Conservation (phyloP, 1,140 invertebrate genomes). For the Heterodera carotae region DNA sequence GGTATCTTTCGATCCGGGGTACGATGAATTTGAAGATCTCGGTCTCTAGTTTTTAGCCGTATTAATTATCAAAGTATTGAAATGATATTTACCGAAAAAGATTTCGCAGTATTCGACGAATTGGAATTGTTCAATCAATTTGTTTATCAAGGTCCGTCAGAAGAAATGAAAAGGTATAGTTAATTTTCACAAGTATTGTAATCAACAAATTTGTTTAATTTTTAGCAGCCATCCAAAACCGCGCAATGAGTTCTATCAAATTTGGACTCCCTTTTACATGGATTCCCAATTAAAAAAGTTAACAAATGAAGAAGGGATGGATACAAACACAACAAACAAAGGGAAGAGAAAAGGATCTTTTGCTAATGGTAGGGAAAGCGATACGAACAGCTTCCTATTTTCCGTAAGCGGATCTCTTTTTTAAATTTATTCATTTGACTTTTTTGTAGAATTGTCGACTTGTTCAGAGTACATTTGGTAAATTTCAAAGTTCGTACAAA, state of each 20-base stretch:
- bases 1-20: too few relatives aligned
- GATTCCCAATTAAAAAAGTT: constrained; percentile 25
- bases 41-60: too few relatives aligned
- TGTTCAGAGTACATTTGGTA: not conserved
- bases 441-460: constrained; percentile 18
- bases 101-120: constrained; percentile 34
- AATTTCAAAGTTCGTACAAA: not conserved
- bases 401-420: not conserved
- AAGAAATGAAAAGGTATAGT: constrained; percentile 12
- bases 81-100: constrained; percentile 1
- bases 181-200: constrained; percentile 2
- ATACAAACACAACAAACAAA: not conserved
- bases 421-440: not conserved
- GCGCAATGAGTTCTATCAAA: constrained; percentile 23
- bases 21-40: too few relatives aligned
- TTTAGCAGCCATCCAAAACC: constrained; percentile 5
- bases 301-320: not conserved
- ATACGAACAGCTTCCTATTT: constrained; percentile 9
- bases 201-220: constrained; percentile 6
- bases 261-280: constrained; percentile 43
- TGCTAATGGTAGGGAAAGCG: not conserved
- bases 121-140: constrained; percentile 29
- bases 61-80: not conserved
- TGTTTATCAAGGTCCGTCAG: constrained; percentile 25
- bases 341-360: not conserved